Evolutionary conservation across 2,113 vertebrate genomes (phyloP).

Genomic region (Erythrolamprus reginae): DNA sequence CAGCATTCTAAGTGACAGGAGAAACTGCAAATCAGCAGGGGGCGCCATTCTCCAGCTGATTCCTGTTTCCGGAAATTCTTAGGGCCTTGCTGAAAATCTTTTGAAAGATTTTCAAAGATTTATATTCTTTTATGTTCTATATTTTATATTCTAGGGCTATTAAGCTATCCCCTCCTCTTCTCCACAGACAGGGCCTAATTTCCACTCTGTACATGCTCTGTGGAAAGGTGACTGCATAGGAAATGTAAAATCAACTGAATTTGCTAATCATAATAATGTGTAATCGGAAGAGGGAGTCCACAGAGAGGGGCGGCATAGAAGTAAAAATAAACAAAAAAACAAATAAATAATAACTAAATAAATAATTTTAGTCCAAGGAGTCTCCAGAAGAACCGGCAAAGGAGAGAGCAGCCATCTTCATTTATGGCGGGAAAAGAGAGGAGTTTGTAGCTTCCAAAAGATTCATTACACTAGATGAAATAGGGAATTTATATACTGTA

Average conservation of each 20-base stretch:
- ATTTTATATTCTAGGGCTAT: background rate
- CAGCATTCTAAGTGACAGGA: background rate
- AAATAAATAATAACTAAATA: too few species aligned
- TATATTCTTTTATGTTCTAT: too few species aligned
- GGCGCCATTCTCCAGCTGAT: background rate
- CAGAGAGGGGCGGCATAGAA: too few species aligned
- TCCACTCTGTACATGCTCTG: background rate
- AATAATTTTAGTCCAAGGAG: background rate
- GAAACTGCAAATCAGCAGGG: background rate
- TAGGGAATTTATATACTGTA: too few species aligned
- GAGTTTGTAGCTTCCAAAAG: background rate
- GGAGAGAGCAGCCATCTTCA: background rate
- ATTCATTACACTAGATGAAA: too few species aligned
- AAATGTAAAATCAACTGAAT: background rate
- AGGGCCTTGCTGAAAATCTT: background rate
- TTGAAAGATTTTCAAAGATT: background rate
- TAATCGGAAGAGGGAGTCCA: background rate
- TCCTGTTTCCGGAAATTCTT: background rate
- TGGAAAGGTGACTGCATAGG: background rate
- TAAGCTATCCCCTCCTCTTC: background rate
- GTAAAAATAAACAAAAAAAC: too few species aligned
- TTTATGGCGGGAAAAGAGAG: background rate
- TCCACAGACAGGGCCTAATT: background rate
- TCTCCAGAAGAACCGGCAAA: too few species aligned
- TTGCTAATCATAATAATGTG: background rate